Conservation (phyloP, 2,113 vertebrate genomes). For the Empidonax traillii region DNA sequence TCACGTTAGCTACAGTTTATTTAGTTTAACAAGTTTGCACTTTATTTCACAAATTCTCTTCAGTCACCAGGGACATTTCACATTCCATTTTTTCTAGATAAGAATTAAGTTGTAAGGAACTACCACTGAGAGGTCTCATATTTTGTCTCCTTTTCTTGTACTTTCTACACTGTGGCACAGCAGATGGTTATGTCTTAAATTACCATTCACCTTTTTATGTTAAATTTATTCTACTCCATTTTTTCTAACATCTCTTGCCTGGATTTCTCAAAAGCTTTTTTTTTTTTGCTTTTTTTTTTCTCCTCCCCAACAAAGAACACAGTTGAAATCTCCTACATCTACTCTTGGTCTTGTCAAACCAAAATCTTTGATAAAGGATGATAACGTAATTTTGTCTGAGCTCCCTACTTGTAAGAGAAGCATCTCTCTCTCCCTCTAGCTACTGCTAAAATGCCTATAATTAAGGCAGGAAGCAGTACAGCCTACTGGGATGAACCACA, state of each 20-base stretch:
- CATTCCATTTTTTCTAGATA: not conserved
- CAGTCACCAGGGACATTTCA: not conserved
- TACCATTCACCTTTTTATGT: not conserved
- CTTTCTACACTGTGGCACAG: not conserved
- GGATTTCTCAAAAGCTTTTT: not conserved
- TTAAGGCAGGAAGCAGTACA: not conserved
- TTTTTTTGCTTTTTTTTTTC: accelerated
- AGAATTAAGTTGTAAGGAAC: not conserved
- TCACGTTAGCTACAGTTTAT: not conserved
- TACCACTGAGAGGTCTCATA: not conserved
- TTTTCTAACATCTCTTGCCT: not conserved
- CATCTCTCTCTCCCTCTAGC: not conserved
- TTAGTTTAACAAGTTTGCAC: not conserved
- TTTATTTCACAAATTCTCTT: constrained; percentile 4
- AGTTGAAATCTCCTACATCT: not conserved
- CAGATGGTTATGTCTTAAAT: not conserved
- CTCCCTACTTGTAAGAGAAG: not conserved
- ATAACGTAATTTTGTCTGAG: not conserved
- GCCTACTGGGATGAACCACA: not conserved
- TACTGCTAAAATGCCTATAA: not conserved
- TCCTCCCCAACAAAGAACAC: not conserved
- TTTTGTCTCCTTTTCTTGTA: not conserved
- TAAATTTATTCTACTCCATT: not conserved
- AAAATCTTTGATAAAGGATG: not conserved
- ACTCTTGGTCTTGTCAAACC: not conserved